Percentiles rank a stretch among this genome's conserved stretches.
These are phyloP conservation scores for Coenonympha arcania DNA, from an alignment of 2,888 invertebrate genomes.

Conservation along the genomic window DNA sequence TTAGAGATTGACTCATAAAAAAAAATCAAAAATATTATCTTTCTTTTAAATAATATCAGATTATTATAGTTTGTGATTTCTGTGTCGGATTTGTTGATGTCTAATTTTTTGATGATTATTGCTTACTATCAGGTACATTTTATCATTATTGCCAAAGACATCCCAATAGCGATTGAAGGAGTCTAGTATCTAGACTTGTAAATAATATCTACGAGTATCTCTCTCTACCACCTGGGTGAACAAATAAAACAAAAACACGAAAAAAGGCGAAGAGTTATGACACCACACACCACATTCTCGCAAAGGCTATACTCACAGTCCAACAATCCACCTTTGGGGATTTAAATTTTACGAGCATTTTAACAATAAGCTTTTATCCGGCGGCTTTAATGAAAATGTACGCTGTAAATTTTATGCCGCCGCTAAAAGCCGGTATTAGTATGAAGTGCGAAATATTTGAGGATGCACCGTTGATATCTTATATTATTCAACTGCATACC, in stretches of 20 bases:
- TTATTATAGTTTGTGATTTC: no score
- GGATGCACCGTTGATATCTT: neutral
- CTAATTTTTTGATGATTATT: no score
- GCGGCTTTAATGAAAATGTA: constrained; percentile 34
- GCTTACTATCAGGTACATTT: no score
- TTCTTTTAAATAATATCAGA: no score
- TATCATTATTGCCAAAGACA: no score
- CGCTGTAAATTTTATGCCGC: constrained; percentile 42
- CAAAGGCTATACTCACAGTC: constrained; percentile 19
- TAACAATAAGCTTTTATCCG: constrained; percentile 28
- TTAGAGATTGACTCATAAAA: no score
- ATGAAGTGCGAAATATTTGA: constrained; percentile 32
- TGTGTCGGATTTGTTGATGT: no score
- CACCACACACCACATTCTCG: neutral
- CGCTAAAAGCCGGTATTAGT: constrained; percentile 45
- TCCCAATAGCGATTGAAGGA: no score
- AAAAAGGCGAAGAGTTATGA: neutral
- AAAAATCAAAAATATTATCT: no score
- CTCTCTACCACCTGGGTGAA: neutral
- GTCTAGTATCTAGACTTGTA: no score
- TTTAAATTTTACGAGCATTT: constrained; percentile 30
- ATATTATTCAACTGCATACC: no score
- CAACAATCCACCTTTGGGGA: constrained; percentile 22
- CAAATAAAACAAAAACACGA: neutral
- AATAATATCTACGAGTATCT: no score